These are phyloP conservation scores for Seira ritae DNA, from an alignment of 2,888 invertebrate species.

Conservation along the genomic window DNA sequence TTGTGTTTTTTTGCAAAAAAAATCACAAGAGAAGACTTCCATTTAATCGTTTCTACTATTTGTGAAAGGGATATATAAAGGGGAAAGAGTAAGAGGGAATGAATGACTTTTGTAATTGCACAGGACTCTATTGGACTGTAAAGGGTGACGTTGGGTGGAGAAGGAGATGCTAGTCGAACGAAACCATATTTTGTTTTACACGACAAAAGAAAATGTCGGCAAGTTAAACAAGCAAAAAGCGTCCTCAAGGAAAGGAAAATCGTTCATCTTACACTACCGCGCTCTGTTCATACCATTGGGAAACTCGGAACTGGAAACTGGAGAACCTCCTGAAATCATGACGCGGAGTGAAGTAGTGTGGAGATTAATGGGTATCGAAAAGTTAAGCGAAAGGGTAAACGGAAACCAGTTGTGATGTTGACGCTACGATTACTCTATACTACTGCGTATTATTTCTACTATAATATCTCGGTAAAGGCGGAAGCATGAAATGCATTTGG, in stretches of 20 bases:
- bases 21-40: conserved; percentile 20
- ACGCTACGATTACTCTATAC: not conserved
- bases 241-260: conserved; percentile 25
- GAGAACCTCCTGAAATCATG: too few species aligned
- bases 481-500: too few species aligned
- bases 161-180: not conserved
- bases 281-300: too few species aligned
- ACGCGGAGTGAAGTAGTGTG: conserved; percentile 30
- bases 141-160: not conserved
- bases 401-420: conserved; percentile 21
- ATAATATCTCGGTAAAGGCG: too few species aligned
- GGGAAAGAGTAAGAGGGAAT: not conserved
- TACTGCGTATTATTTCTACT: not conserved
- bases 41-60: conserved; percentile 42
- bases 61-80: conserved; percentile 37
- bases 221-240: too few species aligned
- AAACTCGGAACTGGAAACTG: too few species aligned
- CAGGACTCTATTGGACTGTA: conserved; percentile 14
- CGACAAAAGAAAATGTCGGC: not conserved
- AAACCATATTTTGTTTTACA: not conserved
- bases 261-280: not conserved
- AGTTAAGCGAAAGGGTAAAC: conserved; percentile 56
- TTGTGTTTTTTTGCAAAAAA: not conserved
- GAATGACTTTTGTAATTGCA: conserved; percentile 33
- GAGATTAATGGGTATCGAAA: conserved; percentile 56